These are phyloP conservation scores for Hymenochirus boettgeri DNA, from an alignment of 2,113 vertebrate genomes.

Conservation along the genomic window DNA sequence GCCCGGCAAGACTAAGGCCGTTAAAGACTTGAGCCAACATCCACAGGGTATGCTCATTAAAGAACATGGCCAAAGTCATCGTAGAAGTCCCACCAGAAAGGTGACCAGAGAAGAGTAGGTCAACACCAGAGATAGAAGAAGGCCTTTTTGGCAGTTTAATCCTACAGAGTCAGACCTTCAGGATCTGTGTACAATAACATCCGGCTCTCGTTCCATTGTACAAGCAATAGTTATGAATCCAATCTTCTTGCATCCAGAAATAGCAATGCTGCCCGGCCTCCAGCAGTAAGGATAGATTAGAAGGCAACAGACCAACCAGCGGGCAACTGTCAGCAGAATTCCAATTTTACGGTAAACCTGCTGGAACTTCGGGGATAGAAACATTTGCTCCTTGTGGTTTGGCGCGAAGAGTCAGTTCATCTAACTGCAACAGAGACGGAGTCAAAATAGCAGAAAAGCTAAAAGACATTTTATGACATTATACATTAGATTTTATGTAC, in stretches of 20 bases:
- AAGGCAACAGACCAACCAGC: not conserved
- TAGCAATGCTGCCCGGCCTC: constrained; percentile 3
- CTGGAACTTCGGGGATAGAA: not conserved
- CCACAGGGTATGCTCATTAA: not conserved
- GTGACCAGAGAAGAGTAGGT: constrained; percentile 26
- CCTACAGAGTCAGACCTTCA: not conserved
- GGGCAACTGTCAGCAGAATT: not conserved
- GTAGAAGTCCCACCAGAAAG: not conserved
- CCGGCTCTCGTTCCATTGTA: not conserved
- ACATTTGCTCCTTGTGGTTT: not conserved
- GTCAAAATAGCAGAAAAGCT: too few species aligned
- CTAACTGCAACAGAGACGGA: not conserved
- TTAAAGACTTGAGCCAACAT: not conserved
- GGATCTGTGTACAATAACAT: not conserved
- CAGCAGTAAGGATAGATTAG: constrained; percentile 5
- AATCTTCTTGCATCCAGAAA: constrained; percentile 19
- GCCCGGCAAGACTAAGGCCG: not conserved
- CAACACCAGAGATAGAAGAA: not conserved
- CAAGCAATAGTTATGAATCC: constrained; percentile 25
- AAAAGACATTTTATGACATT: too few species aligned
- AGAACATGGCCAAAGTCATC: not conserved
- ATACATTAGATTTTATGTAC: too few species aligned
- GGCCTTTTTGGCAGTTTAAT: not conserved
- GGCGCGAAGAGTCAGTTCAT: not conserved
- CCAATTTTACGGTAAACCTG: not conserved